Evolutionary conservation across 2,888 invertebrate genomes (phyloP).

Genomic region (Harpalus rufipes): DNA sequence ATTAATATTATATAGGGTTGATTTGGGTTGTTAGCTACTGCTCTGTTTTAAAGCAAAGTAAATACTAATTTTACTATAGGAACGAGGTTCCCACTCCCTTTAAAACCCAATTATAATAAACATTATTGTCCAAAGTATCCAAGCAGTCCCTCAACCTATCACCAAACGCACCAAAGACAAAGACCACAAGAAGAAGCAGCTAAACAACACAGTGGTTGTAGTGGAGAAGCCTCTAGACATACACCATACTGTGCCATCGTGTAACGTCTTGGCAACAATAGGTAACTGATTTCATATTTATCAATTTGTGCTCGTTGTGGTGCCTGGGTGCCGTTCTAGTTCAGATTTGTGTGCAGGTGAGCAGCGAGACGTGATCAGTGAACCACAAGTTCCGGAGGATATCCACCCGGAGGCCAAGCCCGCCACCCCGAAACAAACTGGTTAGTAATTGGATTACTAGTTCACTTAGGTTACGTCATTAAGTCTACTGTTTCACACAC

Average conservation of each 20-base stretch:
- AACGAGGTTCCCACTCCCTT: not conserved
- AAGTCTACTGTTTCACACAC: too few species aligned
- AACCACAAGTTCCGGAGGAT: not conserved
- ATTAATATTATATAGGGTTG: too few species aligned
- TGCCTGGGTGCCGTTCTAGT: conserved; percentile 48
- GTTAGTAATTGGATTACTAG: conserved; percentile 64
- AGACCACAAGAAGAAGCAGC: conserved; percentile 82
- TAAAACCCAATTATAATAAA: conserved; percentile 19
- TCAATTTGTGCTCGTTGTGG: conserved; percentile 10
- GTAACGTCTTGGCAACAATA: not conserved
- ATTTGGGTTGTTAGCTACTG: too few species aligned
- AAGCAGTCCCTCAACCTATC: conserved; percentile 76
- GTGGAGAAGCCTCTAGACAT: conserved; percentile 58
- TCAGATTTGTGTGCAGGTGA: conserved; percentile 39
- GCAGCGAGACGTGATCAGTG: not conserved
- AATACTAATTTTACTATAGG: conserved; percentile 6
- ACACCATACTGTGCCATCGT: not conserved
- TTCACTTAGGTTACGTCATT: conserved; percentile 13
- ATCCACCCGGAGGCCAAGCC: not conserved
- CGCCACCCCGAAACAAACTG: conserved; percentile 34
- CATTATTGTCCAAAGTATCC: conserved; percentile 74
- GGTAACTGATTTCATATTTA: conserved; percentile 60
- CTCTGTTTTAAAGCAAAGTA: not conserved
- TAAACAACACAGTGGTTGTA: conserved; percentile 72
- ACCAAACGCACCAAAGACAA: conserved; percentile 81